Percentiles rank a stretch among this genome's conserved stretches.
These are phyloP conservation scores for Noctua pronuba DNA, from an alignment of 2,888 invertebrate genomes.

Conservation along the genomic window DNA sequence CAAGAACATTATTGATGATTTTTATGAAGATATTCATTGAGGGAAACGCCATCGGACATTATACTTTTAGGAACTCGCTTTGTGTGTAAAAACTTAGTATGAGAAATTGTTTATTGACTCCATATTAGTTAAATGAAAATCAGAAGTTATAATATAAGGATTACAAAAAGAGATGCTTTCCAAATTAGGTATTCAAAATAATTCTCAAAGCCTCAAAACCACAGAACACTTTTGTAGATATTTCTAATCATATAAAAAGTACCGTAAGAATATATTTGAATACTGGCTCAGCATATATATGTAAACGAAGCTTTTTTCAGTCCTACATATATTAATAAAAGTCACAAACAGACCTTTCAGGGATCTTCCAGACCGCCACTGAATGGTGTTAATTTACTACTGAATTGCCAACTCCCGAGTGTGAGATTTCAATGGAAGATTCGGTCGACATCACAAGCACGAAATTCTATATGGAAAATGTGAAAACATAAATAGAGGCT, in stretches of 20 bases:
- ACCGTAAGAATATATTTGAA: constrained; percentile 15
- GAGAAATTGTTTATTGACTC: not conserved
- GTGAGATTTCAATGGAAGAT: constrained; percentile 83
- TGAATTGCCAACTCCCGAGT: constrained; percentile 83
- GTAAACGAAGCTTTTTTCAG: constrained; percentile 34
- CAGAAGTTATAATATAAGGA: not conserved
- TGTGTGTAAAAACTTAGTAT: not conserved
- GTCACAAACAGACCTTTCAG: constrained; percentile 67
- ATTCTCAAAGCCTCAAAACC: not conserved
- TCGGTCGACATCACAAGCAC: constrained; percentile 81
- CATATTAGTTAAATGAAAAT: not conserved
- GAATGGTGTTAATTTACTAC: constrained; percentile 87
- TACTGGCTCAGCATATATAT: constrained; percentile 1
- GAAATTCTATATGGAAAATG: constrained; percentile 88
- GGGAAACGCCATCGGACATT: not conserved
- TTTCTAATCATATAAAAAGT: not conserved
- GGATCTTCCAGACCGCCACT: constrained; percentile 72
- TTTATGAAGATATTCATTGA: not conserved
- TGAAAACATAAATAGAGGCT: constrained; percentile 86
- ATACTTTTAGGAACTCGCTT: not conserved
- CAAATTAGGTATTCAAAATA: not conserved
- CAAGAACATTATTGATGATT: not conserved
- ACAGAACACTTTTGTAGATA: not conserved
- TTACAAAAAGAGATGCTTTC: not conserved
- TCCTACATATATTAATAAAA: constrained; percentile 53